A percentile compares a stretch with the other conserved stretches of the same genome.
phyloP scores from a whole-genome alignment of 2,797 vertebrate species.

The Petrocephalus sullivani region DNA sequence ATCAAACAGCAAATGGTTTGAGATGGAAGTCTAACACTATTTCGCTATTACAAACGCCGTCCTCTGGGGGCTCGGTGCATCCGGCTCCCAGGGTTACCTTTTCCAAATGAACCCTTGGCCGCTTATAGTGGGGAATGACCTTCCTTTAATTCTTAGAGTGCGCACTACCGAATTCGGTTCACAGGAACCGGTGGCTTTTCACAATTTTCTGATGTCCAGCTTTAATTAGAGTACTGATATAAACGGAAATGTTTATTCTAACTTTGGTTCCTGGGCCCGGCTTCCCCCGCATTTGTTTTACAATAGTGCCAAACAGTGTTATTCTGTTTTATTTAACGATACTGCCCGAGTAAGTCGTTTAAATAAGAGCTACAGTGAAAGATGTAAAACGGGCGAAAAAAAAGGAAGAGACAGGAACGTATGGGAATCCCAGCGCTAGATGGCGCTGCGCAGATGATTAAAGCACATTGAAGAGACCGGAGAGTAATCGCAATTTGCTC shows the following conservation, averaged over 20 bases:
- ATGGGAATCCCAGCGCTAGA: constrained; percentile 18
- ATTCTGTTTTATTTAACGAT: neutral
- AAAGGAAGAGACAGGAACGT: neutral
- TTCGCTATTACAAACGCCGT: neutral
- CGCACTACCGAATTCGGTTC: neutral
- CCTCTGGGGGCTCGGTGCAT: neutral
- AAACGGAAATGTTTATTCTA: neutral
- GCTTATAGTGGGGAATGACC: too few species aligned
- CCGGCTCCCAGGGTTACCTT: neutral
- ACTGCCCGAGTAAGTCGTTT: neutral
- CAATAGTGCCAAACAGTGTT: neutral
- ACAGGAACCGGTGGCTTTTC: neutral
- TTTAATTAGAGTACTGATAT: neutral
- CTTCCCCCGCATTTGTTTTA: neutral
- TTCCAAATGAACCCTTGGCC: neutral
- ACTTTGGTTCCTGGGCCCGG: neutral
- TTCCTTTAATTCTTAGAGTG: neutral
- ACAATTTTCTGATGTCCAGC: neutral
- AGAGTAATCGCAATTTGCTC: constrained; percentile 29
- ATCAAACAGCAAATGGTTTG: neutral
- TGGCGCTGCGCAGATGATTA: constrained; percentile 32
- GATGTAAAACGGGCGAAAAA: neutral
- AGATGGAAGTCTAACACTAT: neutral
- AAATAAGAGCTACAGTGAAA: neutral
- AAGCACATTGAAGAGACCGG: constrained; percentile 17